phyloP scores from a whole-genome alignment of 2,797 vertebrate genomes.

The Lacerta viridis region DNA sequence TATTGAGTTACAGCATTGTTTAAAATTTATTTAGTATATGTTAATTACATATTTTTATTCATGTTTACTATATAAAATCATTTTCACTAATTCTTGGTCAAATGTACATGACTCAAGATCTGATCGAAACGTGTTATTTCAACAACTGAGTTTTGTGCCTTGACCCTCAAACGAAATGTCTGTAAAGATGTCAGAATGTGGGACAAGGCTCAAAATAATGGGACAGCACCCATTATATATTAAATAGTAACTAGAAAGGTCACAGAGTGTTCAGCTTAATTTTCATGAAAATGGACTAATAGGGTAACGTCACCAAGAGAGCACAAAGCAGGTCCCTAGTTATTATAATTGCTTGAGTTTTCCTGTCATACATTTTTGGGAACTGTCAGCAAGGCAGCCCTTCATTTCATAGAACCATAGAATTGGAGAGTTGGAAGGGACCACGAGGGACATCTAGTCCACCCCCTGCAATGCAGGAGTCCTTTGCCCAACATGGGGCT shows the following conservation, averaged over 20 bases:
- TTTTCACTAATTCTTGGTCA: no score
- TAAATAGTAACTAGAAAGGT: not conserved
- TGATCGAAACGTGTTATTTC: no score
- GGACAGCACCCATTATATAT: not conserved
- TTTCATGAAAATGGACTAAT: not conserved
- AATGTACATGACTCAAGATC: no score
- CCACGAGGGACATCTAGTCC: no score
- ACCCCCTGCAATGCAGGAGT: no score
- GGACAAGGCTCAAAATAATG: not conserved
- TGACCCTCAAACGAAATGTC: not conserved
- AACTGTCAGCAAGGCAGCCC: not conserved
- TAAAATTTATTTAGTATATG: no score
- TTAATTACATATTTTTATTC: no score
- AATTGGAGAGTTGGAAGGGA: no score
- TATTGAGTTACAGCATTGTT: no score
- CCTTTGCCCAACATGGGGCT: no score
- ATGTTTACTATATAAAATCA: no score
- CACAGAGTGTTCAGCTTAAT: not conserved
- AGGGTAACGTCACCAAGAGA: not conserved
- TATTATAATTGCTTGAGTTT: slow-evolving; percentile 6
- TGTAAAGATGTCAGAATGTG: not conserved
- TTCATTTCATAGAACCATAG: not conserved
- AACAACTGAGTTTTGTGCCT: not conserved
- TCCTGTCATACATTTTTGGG: not conserved
- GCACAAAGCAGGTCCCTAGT: not conserved